Conservation (phyloP, 2,797 vertebrate species). For the Gymnodraco acuticeps region DNA sequence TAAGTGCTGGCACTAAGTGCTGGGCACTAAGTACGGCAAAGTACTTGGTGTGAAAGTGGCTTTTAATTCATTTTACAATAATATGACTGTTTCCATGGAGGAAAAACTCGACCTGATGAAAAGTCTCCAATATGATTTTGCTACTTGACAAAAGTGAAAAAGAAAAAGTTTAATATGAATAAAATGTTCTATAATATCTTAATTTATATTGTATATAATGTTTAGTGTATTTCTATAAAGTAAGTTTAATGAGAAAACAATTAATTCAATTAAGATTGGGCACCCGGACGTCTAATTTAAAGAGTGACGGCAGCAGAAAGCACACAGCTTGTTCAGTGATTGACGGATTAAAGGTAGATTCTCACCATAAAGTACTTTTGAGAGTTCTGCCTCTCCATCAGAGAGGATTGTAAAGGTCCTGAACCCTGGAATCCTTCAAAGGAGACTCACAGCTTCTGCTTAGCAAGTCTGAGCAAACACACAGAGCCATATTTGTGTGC, state of each 20-base stretch:
- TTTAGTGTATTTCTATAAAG: neutral
- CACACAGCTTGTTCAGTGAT: neutral
- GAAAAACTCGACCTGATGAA: neutral
- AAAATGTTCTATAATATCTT: neutral
- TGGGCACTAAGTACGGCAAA: too few species aligned
- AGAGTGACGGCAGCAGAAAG: neutral
- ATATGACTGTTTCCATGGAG: neutral
- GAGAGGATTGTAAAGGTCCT: constrained; percentile 18
- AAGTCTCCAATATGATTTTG: neutral
- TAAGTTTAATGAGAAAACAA: too few species aligned
- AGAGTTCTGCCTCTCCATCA: constrained; percentile 1
- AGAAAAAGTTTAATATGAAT: neutral
- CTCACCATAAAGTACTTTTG: neutral
- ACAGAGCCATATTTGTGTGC: constrained; percentile 46
- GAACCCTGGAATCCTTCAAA: constrained; percentile 33
- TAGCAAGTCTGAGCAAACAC: constrained; percentile 54
- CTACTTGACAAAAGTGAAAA: neutral
- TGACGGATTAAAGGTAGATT: neutral
- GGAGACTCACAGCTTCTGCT: constrained; percentile 35
- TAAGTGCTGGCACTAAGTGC: too few species aligned
- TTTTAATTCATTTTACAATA: too few species aligned
- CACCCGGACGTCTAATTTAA: neutral
- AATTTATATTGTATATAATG: neutral
- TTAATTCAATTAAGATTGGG: neutral
- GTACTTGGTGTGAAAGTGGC: too few species aligned